Base-by-base conservation (phyloP, 2,888 invertebrate genomes). In the Nemotelus nigrinus region DNA sequence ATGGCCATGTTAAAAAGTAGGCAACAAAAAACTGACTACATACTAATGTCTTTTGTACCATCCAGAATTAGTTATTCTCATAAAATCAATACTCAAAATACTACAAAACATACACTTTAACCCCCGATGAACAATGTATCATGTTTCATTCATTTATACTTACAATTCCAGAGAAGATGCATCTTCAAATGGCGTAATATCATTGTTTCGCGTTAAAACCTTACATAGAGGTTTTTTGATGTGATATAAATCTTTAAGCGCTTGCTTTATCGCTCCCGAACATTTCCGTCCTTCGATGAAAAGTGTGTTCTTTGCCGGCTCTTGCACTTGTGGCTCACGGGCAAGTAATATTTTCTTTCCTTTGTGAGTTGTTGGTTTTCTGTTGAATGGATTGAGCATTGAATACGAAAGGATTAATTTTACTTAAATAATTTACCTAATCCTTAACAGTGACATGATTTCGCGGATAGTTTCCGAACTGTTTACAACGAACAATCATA, bases 111-210 rank as follows among this genome's bases (percentile, higher is more conserved):
- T 25, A 25, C 25, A 25, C 25, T 25, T 25, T 25, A 25, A 25
- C 25, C 25, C 25, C 25, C 25, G 25, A 25, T 25, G 25, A 25
- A 25, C 25, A 25, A 25, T 25, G 25, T 25, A 25, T 25, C 25
- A 25, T 25, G 25, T 25, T 25, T 25, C 25, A 25, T 5, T 7
- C n/a, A 58, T 25, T n/a, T 10, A 10, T 41, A 86, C 89, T 87
- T 87, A 92, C 91, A 90, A 90, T 87, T 96, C 95, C 80, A 99
- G 88, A 3, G 94, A 92, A 0, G 93, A 91, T 0, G 92, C 89
- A 88, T 98, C 94, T 88, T 99, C 99, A 87, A 99, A 98, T 0
- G 98, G 96, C 39, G 95, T 91, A 79, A 97, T 91, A 81, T 96
- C 95, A 89, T 98, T 96, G 85, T 95, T 96, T 79, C 93, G 90